phyloP scores from a whole-genome alignment of 2,113 vertebrate genomes.

The Donacobius atricapilla region DNA sequence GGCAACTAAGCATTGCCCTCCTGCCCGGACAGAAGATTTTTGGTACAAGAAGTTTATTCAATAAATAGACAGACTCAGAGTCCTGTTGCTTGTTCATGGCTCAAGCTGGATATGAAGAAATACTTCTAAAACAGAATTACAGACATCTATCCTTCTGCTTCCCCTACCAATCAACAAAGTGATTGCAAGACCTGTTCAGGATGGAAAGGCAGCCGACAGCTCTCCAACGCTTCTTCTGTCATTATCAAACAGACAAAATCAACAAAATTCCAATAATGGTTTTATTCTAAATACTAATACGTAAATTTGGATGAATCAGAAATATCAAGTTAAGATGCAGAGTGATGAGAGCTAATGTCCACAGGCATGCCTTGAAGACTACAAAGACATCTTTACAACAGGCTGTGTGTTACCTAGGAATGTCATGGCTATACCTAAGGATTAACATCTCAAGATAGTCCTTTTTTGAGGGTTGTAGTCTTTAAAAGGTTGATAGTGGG shows the following conservation, averaged over 20 bases:
- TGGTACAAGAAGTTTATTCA: neutral
- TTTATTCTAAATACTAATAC: neutral
- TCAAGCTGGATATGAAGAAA: neutral
- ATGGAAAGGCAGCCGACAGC: neutral
- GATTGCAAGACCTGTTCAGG: neutral
- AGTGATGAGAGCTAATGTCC: no score
- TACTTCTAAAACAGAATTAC: neutral
- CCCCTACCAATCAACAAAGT: neutral
- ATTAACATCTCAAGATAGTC: neutral
- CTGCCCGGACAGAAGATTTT: neutral
- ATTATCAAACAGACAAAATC: neutral
- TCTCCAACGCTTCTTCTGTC: neutral
- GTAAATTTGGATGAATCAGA: neutral
- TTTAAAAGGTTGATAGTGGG: neutral
- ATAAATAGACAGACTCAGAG: neutral
- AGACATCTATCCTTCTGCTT: neutral
- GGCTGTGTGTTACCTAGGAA: neutral
- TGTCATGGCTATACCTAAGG: neutral
- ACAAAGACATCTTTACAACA: neutral
- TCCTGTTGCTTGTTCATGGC: neutral
- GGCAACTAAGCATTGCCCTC: neutral
- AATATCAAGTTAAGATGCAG: neutral
- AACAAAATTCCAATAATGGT: neutral
- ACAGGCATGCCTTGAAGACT: neutral
- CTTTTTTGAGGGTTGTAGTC: neutral